Conservation (phyloP, 2,797 vertebrate species). For the Hippoglossus hippoglossus region DNA sequence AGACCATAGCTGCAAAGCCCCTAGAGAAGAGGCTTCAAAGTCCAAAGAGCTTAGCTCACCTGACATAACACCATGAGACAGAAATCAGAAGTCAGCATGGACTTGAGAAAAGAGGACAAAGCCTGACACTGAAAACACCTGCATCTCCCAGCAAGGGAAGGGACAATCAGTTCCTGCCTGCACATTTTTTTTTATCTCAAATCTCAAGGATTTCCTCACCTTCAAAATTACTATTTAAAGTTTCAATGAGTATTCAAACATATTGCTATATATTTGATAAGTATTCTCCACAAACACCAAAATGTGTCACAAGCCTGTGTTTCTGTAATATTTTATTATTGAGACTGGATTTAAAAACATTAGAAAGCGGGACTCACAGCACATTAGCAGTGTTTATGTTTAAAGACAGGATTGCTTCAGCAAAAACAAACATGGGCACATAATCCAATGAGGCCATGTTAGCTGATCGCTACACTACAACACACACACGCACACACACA, state of each 20-base stretch:
- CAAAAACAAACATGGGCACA: constrained; percentile 58
- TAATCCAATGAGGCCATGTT: constrained; percentile 29
- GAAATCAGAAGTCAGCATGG: constrained; percentile 50
- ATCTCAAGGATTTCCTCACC: no score
- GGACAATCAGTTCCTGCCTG: background rate
- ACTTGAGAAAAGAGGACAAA: constrained; percentile 36
- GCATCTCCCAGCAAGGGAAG: constrained; percentile 28
- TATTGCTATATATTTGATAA: no score
- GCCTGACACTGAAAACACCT: constrained; percentile 46
- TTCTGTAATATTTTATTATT: no score
- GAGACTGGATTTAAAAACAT: background rate
- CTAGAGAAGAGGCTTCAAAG: background rate
- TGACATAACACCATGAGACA: constrained; percentile 41
- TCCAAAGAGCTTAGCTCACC: constrained; percentile 32
- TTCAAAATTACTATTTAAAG: no score
- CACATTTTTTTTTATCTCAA: background rate
- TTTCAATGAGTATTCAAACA: background rate
- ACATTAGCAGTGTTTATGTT: constrained; percentile 46
- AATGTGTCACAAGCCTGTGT: background rate
- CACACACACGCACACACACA: constrained; percentile 10
- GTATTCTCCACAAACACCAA: background rate
- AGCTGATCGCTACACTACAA: constrained; percentile 15
- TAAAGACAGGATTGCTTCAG: constrained; percentile 30
- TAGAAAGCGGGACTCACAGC: background rate
- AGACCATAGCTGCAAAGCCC: background rate